These are phyloP conservation scores for Propithecus coquereli DNA, from an alignment of 2,113 vertebrate genomes.

Conservation along the genomic window DNA sequence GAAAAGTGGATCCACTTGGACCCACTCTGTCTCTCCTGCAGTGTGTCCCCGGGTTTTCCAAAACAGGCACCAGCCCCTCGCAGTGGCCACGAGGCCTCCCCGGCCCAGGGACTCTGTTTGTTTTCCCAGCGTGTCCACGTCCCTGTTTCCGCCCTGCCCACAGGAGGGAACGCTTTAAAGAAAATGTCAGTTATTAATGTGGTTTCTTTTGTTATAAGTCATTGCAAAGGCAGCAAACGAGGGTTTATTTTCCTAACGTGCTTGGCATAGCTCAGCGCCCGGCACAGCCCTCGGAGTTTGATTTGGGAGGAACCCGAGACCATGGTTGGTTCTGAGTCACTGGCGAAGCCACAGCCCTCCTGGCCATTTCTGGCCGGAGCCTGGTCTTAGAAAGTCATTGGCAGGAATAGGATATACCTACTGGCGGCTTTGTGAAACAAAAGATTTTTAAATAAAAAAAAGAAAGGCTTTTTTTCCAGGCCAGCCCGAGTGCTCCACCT, in stretches of 20 bases:
- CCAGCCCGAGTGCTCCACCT: not conserved
- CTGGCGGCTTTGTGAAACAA: not conserved
- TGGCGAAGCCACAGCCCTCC: slow-evolving; percentile 20
- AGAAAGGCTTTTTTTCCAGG: not conserved
- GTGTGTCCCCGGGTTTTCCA: not conserved
- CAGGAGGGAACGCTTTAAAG: slow-evolving; percentile 70
- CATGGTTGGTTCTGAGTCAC: slow-evolving; percentile 66
- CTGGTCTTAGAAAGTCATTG: not conserved
- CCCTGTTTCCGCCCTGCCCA: slow-evolving; percentile 61
- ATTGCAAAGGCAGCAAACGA: slow-evolving; percentile 17
- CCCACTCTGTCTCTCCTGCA: not conserved
- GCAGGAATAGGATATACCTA: not conserved
- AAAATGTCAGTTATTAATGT: slow-evolving; percentile 60
- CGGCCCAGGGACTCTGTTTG: slow-evolving; percentile 33
- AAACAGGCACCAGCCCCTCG: not conserved
- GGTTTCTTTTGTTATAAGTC: slow-evolving; percentile 75
- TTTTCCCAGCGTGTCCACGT: slow-evolving; percentile 40
- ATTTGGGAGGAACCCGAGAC: slow-evolving; percentile 56
- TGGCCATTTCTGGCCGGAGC: not conserved
- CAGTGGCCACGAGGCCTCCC: not conserved
- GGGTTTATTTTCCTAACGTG: slow-evolving; percentile 76
- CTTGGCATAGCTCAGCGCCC: slow-evolving; percentile 62
- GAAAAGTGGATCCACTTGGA: not conserved
- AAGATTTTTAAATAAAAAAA: not conserved
- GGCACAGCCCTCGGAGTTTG: slow-evolving; percentile 31